These are phyloP conservation scores for Aelia acuminata DNA, from an alignment of 2,888 invertebrate genomes.

Conservation along the genomic window DNA sequence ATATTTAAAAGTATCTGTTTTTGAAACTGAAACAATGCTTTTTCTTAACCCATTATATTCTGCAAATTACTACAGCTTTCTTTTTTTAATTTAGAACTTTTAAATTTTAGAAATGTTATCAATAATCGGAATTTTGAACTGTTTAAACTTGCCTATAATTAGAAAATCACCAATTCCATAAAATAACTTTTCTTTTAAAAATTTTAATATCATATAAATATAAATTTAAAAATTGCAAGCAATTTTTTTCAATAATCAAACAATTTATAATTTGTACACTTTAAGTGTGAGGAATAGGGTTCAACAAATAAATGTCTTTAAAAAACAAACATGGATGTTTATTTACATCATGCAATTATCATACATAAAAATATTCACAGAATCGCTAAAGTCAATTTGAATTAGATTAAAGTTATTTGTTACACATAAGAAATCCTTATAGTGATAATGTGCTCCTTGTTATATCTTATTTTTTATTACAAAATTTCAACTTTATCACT, in stretches of 20 bases:
- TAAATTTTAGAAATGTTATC: too few species aligned
- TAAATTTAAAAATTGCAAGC: background rate
- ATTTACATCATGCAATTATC: constrained; percentile 55
- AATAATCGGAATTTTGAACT: too few species aligned
- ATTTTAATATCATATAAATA: background rate
- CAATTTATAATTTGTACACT: background rate
- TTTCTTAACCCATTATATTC: too few species aligned
- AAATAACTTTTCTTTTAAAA: background rate
- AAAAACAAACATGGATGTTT: constrained; percentile 54
- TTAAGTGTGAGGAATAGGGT: background rate
- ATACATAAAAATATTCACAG: constrained; percentile 58
- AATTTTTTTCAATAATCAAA: background rate
- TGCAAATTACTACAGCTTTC: too few species aligned
- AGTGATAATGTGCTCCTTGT: constrained; percentile 23
- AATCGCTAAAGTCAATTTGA: constrained; percentile 31
- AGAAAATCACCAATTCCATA: too few species aligned
- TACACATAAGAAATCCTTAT: constrained; percentile 12
- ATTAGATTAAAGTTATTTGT: constrained; percentile 22
- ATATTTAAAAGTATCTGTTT: too few species aligned
- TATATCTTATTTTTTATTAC: constrained; percentile 5
- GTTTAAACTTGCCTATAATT: too few species aligned
- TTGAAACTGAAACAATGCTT: too few species aligned
- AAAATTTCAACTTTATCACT: constrained; percentile 30
- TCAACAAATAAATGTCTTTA: background rate
- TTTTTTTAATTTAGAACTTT: too few species aligned